These are phyloP conservation scores for Pandemis cinnamomeana DNA, from an alignment of 2,888 invertebrate species.

Conservation along the genomic window DNA sequence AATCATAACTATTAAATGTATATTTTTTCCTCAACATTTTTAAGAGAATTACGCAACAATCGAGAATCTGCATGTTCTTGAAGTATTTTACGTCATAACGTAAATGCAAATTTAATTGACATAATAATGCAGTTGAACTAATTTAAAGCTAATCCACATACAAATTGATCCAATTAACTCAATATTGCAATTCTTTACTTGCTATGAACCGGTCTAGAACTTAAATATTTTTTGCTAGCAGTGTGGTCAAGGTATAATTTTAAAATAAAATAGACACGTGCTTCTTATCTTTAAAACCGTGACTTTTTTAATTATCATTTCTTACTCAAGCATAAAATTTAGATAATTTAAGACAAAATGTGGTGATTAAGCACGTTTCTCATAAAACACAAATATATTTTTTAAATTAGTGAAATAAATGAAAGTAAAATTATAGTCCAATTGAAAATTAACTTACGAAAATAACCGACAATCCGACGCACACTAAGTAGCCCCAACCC, in stretches of 20 bases:
- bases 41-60: too few relatives aligned
- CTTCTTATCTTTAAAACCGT: background rate
- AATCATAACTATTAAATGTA: too few relatives aligned
- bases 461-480: slow-evolving; percentile 86
- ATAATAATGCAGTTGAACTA: too few relatives aligned
- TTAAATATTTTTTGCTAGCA: too few relatives aligned
- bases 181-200: background rate
- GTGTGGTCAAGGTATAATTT: background rate
- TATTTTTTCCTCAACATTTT: too few relatives aligned
- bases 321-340: background rate
- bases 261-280: background rate
- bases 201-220: too few relatives aligned
- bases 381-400: background rate
- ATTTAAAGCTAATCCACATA: background rate
- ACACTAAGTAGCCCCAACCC: slow-evolving; percentile 89
- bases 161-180: background rate
- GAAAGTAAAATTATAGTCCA: slow-evolving; percentile 24
- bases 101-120: too few relatives aligned
- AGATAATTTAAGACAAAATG: background rate
- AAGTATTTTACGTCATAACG: too few relatives aligned
- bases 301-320: background rate
- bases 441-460: slow-evolving; percentile 81
- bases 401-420: slow-evolving; percentile 36
- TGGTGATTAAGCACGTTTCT: background rate
- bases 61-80: too few relatives aligned